Evolutionary conservation across 2,797 vertebrate genomes (phyloP).

Genomic region (Mastacembelus armatus): DNA sequence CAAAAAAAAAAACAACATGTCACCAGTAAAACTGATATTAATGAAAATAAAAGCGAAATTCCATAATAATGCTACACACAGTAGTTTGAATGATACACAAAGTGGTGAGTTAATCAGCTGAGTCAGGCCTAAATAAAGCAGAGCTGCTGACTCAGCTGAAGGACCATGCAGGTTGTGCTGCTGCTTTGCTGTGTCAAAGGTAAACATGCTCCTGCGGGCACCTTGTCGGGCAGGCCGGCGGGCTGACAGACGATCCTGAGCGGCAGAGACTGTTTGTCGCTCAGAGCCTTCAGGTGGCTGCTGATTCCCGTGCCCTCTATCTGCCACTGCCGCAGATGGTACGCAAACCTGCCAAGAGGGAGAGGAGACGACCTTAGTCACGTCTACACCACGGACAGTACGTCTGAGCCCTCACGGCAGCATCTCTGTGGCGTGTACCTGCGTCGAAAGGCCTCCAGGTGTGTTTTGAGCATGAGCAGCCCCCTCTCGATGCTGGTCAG

Average conservation of each 20-base stretch:
- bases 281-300: conserved; percentile 97
- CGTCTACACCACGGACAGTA: no score
- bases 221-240: conserved; percentile 98
- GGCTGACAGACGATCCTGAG: conserved; percentile 97
- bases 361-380: accelerated
- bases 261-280: conserved; percentile 97
- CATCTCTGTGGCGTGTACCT: conserved; percentile 80
- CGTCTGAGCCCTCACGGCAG: background rate
- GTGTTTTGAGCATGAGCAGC: conserved; percentile 97
- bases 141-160: background rate
- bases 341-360: conserved; percentile 92
- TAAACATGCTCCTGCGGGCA: conserved; percentile 68
- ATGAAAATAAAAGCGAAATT: no score
- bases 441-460: conserved; percentile 97
- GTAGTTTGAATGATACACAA: no score
- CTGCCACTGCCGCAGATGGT: conserved; percentile 98
- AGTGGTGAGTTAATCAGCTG: no score
- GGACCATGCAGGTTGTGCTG: background rate
- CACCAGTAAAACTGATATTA: no score
- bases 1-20: no score
- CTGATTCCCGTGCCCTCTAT: conserved; percentile 98
- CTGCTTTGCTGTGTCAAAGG: background rate
- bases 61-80: no score
- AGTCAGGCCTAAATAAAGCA: no score
- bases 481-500: conserved; percentile 98